Percentiles rank a stretch among this genome's conserved stretches.
These are phyloP conservation scores for Planococcus citri DNA, from an alignment of 1,140 invertebrate genomes.

Conservation along the genomic window DNA sequence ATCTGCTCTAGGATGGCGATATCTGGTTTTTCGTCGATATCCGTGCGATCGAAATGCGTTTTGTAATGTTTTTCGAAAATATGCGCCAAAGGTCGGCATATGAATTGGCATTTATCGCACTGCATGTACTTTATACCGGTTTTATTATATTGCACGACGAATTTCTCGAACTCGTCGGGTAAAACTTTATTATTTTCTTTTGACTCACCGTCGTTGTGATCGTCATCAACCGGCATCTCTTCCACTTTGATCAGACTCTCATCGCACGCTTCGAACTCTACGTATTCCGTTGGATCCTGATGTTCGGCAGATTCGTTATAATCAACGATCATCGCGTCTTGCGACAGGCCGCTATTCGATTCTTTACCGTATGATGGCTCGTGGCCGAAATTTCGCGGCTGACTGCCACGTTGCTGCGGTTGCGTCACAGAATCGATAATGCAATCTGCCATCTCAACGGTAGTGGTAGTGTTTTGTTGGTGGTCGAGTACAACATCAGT, in stretches of 20 bases:
- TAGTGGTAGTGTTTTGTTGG: no score
- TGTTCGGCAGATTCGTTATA: no score
- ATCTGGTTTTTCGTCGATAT: neutral
- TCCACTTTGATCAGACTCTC: neutral
- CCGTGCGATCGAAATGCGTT: neutral
- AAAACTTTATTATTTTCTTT: neutral
- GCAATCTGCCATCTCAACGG: no score
- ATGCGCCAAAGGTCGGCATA: neutral
- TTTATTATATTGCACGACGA: slow-evolving; percentile 4
- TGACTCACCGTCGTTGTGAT: neutral
- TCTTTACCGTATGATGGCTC: neutral
- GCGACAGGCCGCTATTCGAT: neutral
- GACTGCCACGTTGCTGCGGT: neutral
- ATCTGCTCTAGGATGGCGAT: neutral
- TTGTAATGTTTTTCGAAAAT: neutral
- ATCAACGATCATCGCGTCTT: no score
- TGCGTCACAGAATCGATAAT: no score
- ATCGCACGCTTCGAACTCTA: neutral
- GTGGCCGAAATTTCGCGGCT: neutral
- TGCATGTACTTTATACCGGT: neutral
- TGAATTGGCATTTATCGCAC: slow-evolving; percentile 8
- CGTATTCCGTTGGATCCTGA: no score
- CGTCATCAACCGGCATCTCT: no score
- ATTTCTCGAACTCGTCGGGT: neutral
- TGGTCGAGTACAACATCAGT: no score